These are phyloP conservation scores for Melanotaenia nigrans DNA, from an alignment of 2,797 vertebrate genomes.

Conservation along the genomic window DNA sequence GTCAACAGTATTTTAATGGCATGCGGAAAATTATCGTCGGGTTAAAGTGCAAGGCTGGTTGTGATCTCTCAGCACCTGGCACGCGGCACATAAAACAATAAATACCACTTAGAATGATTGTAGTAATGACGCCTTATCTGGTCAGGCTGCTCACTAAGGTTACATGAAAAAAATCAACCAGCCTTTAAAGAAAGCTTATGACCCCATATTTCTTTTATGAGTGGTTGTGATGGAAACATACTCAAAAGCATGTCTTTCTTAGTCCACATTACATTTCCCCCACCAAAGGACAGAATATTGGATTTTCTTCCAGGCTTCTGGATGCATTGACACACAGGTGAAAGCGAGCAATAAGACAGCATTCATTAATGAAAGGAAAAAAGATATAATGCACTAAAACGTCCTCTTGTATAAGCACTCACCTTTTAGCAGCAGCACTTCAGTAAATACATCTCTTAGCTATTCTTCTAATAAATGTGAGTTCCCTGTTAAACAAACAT, in stretches of 20 bases:
- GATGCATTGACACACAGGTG: slow-evolving; percentile 64
- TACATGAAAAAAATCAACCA: not conserved
- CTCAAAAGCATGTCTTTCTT: slow-evolving; percentile 41
- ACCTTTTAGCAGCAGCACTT: not conserved
- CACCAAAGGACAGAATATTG: slow-evolving; percentile 43
- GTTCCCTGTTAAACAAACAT: slow-evolving; percentile 13
- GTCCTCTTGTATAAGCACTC: slow-evolving; percentile 36
- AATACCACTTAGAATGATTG: not conserved
- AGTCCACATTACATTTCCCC: slow-evolving; percentile 10
- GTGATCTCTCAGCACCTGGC: not conserved
- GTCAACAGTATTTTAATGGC: not conserved
- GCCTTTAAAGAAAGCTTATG: slow-evolving; percentile 44
- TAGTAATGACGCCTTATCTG: not conserved
- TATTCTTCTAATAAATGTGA: not conserved
- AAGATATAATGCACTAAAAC: slow-evolving; percentile 36
- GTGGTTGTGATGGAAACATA: slow-evolving; percentile 51
- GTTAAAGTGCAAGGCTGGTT: not conserved
- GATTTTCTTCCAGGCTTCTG: slow-evolving; percentile 44
- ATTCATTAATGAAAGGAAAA: slow-evolving; percentile 59
- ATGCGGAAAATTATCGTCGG: not conserved
- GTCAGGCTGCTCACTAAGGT: no score
- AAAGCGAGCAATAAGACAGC: slow-evolving; percentile 40
- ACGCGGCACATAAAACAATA: not conserved
- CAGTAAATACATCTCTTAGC: not conserved
- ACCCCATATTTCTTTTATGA: slow-evolving; percentile 20